A percentile compares a stretch with the other conserved stretches of the same genome.
Conservation (phyloP, 2,797 vertebrate genomes). For the Melanotaenia maccullochi region DNA sequence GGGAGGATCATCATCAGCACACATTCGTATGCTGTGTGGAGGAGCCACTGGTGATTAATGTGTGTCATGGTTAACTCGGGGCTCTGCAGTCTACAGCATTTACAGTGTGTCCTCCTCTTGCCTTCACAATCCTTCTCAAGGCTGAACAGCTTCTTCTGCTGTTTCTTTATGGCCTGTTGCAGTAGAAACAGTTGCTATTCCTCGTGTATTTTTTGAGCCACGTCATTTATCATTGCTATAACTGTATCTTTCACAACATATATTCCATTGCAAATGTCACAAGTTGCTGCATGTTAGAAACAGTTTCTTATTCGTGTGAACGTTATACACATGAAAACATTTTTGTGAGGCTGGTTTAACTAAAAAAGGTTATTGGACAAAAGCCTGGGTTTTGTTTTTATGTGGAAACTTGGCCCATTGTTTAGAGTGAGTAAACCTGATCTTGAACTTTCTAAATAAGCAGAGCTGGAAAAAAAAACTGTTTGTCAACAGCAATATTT, state of each 20-base stretch:
- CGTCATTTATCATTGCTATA: slow-evolving; percentile 4
- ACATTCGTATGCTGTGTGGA: slow-evolving; percentile 65
- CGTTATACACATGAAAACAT: not conserved
- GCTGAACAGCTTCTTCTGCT: slow-evolving; percentile 57
- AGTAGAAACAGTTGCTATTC: slow-evolving; percentile 28
- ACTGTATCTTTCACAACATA: not conserved
- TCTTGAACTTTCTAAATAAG: not conserved
- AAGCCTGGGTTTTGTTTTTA: not conserved
- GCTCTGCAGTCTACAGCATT: slow-evolving; percentile 72
- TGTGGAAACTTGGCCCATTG: not conserved
- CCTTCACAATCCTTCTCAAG: slow-evolving; percentile 28
- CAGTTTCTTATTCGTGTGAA: not conserved
- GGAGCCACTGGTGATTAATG: slow-evolving; percentile 74
- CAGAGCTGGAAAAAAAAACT: not conserved
- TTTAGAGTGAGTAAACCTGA: not conserved
- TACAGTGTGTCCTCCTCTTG: slow-evolving; percentile 60
- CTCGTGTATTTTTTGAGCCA: slow-evolving; percentile 8
- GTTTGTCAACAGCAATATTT: not conserved
- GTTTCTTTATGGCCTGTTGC: slow-evolving; percentile 11
- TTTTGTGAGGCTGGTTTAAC: slow-evolving; percentile 1
- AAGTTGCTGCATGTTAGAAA: not conserved
- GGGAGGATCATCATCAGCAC: slow-evolving; percentile 56
- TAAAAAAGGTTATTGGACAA: slow-evolving; percentile 11
- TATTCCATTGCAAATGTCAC: not conserved
- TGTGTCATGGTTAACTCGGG: slow-evolving; percentile 68